Evolutionary conservation across 2,888 invertebrate species (phyloP), one percentile per base, ranked within the genome.

Genomic region (Hetaerina titia): DNA sequence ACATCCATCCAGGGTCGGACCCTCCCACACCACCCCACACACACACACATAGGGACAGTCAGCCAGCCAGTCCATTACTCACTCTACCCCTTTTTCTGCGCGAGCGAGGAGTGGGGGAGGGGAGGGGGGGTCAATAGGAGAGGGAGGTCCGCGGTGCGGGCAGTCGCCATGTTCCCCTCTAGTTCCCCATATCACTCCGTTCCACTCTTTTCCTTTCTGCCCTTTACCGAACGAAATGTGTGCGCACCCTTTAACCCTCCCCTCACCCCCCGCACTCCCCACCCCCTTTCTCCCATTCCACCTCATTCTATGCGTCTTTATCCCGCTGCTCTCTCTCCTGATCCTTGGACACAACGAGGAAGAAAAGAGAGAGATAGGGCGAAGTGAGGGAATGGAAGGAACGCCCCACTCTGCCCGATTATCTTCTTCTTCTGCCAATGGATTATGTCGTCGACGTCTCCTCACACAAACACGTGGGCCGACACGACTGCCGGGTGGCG

Each of bases 61-160:
- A 22, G 31, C 31, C 81, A 81, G 31, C 31, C 81, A 81, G 81
- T 56, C 89, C 89, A 56, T 89, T 89, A 58, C 89, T 58, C 89
- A 89, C 56, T 56, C 89, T 58, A 81, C 81, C 81, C 81, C 81
- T 81, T 81, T 81, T 81, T 31, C 81, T 31, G 9, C 1, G 22
- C 81, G 81, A 13, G 81, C 25, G 81, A 31, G 22, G 31, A 31
- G 45, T 81, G 81, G 25, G n/a, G n/a, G 81, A 15, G 81, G 13
- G 25, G 9, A 31, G 74, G n/a, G 25, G 19, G 64, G 13, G 64
- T 64, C n/a, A 64, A 64, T 13, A 15, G 69, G 69, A 8, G 69
- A n/a, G 45, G 45, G 45, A 45, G 45, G 45, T 1, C 45, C 45
- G 45, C 45, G n/a, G 5, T 81, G 31, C 25, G 81, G 81, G 81